Evolutionary conservation across 2,888 invertebrate genomes (phyloP).

Genomic region (Drosophila rubida): DNA sequence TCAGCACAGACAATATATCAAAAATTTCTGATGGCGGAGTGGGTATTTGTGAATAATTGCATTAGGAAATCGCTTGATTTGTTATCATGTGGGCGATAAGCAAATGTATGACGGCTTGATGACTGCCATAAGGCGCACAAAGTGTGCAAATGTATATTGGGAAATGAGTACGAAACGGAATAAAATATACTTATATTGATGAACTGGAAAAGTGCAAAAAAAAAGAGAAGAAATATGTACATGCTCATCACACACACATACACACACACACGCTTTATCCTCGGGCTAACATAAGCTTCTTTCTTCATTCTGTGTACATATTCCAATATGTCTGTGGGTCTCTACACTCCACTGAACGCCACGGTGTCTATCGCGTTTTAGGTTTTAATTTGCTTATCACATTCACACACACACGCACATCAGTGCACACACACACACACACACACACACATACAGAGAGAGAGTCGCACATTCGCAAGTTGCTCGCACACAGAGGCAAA

Average conservation of each 20-base stretch:
- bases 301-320: background rate
- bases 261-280: constrained; percentile 4
- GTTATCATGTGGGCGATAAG: constrained; percentile 69
- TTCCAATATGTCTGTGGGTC: constrained; percentile 3
- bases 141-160: background rate
- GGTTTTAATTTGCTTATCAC: constrained; percentile 77
- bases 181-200: background rate
- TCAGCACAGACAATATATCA: background rate
- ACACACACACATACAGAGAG: background rate
- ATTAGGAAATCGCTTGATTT: constrained; percentile 48
- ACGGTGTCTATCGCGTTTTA: constrained; percentile 68
- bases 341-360: constrained; percentile 46
- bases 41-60: constrained; percentile 21
- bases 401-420: constrained; percentile 9
- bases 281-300: constrained; percentile 17
- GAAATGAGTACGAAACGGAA: background rate
- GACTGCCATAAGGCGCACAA: constrained; percentile 21
- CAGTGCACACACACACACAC: background rate
- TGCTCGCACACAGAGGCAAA: constrained; percentile 7
- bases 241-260: background rate
- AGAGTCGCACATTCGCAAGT: background rate
- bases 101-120: constrained; percentile 30
- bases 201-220: background rate
- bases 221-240: background rate
- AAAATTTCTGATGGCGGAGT: background rate